Conservation (phyloP, 2,113 vertebrate genomes). For the Microcebus tavaratra region DNA sequence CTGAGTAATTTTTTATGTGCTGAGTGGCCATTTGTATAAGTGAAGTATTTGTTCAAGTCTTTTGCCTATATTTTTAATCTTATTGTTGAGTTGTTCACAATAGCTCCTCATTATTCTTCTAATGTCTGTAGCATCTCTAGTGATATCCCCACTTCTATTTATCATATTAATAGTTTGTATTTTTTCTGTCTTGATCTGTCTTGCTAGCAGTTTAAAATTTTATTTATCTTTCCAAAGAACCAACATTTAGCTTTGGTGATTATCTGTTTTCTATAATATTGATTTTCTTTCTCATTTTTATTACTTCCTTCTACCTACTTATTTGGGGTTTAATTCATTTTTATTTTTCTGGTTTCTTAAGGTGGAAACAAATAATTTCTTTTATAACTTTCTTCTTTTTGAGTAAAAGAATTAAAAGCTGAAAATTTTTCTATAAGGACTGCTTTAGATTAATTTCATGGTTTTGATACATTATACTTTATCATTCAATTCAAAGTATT, state of each 20-base stretch:
- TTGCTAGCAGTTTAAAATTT: neutral
- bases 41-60: neutral
- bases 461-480: neutral
- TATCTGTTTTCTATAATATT: neutral
- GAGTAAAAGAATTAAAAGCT: neutral
- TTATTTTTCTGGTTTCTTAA: neutral
- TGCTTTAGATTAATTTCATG: neutral
- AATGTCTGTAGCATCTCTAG: neutral
- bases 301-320: neutral
- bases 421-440: neutral
- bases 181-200: conserved; percentile 1
- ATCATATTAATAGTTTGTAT: neutral
- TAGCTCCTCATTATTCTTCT: neutral
- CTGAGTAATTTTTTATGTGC: neutral
- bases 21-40: neutral
- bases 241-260: neutral
- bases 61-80: neutral
- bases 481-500: conserved; percentile 6
- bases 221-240: conserved; percentile 22
- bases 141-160: neutral
- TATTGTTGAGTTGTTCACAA: neutral
- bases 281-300: conserved; percentile 23
- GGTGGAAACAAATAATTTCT: neutral
- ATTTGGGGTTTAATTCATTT: neutral
- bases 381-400: conserved; percentile 2